Base-by-base conservation (phyloP, 1,140 invertebrate species). In the Formica exsecta region DNA sequence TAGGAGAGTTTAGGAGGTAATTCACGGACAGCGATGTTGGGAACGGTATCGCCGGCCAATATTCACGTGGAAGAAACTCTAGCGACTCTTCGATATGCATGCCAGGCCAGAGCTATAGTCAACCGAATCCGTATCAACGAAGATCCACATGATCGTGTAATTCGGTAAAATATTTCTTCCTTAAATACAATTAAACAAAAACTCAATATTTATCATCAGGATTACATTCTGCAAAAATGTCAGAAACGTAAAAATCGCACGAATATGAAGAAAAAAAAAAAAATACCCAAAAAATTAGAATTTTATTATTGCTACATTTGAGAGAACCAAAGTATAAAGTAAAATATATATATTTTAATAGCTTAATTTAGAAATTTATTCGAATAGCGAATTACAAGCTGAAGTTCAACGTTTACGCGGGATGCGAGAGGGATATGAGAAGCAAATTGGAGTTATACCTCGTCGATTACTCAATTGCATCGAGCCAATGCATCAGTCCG, bases 51-150 rank as follows among this genome's bases (percentile, higher is more conserved):
- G 65, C 98, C 98, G 11, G 96, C 97, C 13, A 97, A 96, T 90
- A 95, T 96, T 59, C 97, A 98, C 94, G 93, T 97, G 25, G 98
- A 99, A 77, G 97, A 98, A 92, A 97, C 97, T 13, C 96, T 99
- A 32, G 97, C 98, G 0, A 99, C 98, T 0, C 95, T 99, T 51
- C 96, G 98, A 19, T 99, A 98, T 92, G 98, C 98, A 7, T 98
- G 97, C 92, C 97, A 98, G 92, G 98, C 98, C 0, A 97, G 98
- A 92, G 97, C 98, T 79, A 99, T 99, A 85, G 96, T 98, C 81
- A 98, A 98, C 94, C 96, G 96, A 74, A 97, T 97, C 19, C 96
- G 96, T 86, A 96, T 98, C 75, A 98, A 98, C 92, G 97, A 98
- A 94, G 97, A 97, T 94, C 97, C 97, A 0, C 97, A 97, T 89